Percentiles rank a stretch among this genome's conserved stretches.
Evolutionary conservation across 1,140 invertebrate species (phyloP).

Genomic region (Papilio polytes): DNA sequence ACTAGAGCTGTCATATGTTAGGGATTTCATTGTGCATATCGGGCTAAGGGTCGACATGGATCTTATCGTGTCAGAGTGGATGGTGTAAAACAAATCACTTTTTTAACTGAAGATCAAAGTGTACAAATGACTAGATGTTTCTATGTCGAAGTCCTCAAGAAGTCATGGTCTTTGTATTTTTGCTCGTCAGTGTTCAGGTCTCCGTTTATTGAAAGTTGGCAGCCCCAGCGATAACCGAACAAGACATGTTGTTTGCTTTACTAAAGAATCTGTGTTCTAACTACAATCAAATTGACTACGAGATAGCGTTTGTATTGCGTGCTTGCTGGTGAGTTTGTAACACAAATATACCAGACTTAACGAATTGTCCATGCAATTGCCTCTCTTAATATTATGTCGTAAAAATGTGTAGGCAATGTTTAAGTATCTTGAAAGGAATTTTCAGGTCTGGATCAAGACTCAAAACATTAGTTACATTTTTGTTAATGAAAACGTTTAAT

Average conservation of each 20-base stretch:
- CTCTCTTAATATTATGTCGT: no score
- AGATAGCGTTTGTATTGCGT: constrained; percentile 29
- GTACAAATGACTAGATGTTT: background rate
- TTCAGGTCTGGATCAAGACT: background rate
- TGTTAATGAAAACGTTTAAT: background rate
- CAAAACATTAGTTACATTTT: background rate
- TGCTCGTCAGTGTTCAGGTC: background rate
- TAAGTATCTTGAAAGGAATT: background rate
- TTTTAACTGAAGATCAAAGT: background rate
- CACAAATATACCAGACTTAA: background rate
- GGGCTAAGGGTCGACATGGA: background rate
- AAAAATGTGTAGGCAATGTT: no score
- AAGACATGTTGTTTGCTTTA: constrained; percentile 5
- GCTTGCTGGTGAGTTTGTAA: constrained; percentile 52
- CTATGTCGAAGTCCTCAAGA: background rate
- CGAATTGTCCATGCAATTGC: no score
- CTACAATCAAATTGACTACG: constrained; percentile 22
- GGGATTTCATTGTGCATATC: background rate
- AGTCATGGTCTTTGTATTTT: background rate
- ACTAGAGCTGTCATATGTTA: background rate
- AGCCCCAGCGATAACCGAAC: background rate
- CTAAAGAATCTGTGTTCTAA: constrained; percentile 16
- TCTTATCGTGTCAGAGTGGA: background rate
- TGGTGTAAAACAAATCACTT: background rate
- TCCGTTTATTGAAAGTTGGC: background rate